These are phyloP conservation scores for Nannoperca obscura DNA, from an alignment of 2,797 vertebrate species.

Conservation along the genomic window DNA sequence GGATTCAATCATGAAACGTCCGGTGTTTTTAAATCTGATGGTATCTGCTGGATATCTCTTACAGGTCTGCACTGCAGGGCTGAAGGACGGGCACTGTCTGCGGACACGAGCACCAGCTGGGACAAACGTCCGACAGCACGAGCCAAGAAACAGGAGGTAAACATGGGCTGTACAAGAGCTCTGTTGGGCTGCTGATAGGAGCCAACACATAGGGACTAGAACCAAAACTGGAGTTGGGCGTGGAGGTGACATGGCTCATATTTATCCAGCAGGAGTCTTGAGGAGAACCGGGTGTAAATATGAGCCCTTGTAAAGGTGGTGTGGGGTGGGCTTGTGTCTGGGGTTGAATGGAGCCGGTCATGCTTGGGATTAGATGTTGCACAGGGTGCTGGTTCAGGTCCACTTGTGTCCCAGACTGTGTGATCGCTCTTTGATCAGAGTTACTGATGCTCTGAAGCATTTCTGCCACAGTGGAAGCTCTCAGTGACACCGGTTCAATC, in stretches of 20 bases:
- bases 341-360: neutral
- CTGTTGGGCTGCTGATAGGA: neutral
- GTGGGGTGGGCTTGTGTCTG: neutral
- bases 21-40: too few species aligned
- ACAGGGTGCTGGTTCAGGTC: neutral
- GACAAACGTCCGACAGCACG: fast-evolving
- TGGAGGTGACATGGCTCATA: fast-evolving
- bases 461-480: neutral
- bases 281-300: neutral
- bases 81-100: neutral
- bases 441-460: fast-evolving
- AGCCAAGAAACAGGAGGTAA: fast-evolving
- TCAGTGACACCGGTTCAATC: fast-evolving
- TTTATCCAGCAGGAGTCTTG: neutral
- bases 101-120: neutral
- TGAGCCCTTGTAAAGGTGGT: neutral
- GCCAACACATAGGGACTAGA: neutral
- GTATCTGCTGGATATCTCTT: neutral
- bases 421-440: neutral
- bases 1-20: neutral
- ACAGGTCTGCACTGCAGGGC: constrained; percentile 7
- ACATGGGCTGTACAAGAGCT: neutral
- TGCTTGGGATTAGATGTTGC: neutral
- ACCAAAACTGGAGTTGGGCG: fast-evolving
- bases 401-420: fast-evolving